Base-by-base conservation (phyloP, 2,113 vertebrate species). In the Polyodon spathula region DNA sequence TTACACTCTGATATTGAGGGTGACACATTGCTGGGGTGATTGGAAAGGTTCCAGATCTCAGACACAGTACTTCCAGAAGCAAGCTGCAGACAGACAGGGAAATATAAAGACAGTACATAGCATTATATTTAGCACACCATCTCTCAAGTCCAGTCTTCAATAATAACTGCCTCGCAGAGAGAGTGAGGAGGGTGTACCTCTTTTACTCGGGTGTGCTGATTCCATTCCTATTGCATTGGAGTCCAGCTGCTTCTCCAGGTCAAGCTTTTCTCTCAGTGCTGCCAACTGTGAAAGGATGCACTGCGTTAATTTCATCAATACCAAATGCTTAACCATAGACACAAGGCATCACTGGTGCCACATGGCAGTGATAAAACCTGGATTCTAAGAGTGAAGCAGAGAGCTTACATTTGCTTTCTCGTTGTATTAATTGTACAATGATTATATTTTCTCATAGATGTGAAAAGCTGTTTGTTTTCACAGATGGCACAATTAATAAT, bases 21-120 rank as follows among this genome's bases (percentile, higher is more conserved):
- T n/a, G n/a, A n/a, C n/a, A n/a, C n/a, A n/a, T n/a, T n/a, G n/a
- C n/a, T n/a, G n/a, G n/a, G n/a, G n/a, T n/a, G n/a, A n/a, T n/a
- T n/a, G n/a, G n/a, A n/a, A n/a, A n/a, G n/a, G n/a, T n/a, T n/a
- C n/a, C n/a, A n/a, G n/a, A n/a, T 7, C 8, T 86, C 69, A 88
- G 63, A 88, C 83, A 63, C 84, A 88, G 66, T 88, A 88, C 69
- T 88, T 88, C 85, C 85, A 88, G 69, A 86, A 88, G 64, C 86
- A 86, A 60, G 82, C 86, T 87, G 69, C 56, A 43, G 42, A 64
- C 0, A 59, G 56, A 68, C 10, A 55, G 12, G 16, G 38, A 58
- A 12, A 51, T 1, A 48, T 5, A 48, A 3, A 6, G 8, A 38
- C 12, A 39, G 52, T 14, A 16, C 43, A 14, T 37, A 12, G 27